Evolutionary conservation across 2,888 invertebrate genomes (phyloP), one percentile per base, ranked within the genome.

Genomic region (Drosophila ustulata): DNA sequence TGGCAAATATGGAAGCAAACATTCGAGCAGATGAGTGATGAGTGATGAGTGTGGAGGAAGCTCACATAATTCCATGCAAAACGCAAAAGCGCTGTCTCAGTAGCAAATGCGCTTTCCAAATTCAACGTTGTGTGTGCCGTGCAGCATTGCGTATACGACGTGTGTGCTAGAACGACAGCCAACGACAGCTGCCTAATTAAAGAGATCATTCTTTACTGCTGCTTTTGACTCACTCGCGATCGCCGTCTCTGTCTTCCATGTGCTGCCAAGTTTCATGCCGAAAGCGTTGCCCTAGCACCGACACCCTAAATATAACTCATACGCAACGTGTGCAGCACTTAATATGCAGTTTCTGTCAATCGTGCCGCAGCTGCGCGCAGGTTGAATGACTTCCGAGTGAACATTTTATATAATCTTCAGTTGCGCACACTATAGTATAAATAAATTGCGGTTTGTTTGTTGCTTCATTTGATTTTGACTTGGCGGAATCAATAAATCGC

Each of bases 121-220:
- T 9, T 2, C 5, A 25, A 56, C 23, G 25, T 34, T 52, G 51
- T 51, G 34, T 23, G 43, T 46, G 46, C 25, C n/a, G 2, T 43
- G 30, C 8, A 45, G 25, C 18, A 59, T 66, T 73, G 53, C 75
- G 75, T 68, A 81, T 71, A 67, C 62, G 72, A 41, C 68, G 49
- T 39, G 51, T 56, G n/a, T 51, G 41, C 13, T 41, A 9, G 18
- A 37, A 30, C 55, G 63, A 66, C 65, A 51, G 26, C 64, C 45
- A 58, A 37, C 55, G 78, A 84, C 78, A 80, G 85, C 72, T 84
- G 85, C 68, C 75, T 71, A 82, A 82, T 83, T 80, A 71, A 71
- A 71, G 64, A 66, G 52, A 83, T 83, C 59, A 66, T 41, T 26
- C 23, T 46, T 32, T 41, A 46, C 56, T 46, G 26, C 45, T 13